Evolutionary conservation across 2,797 vertebrate species (phyloP), one percentile per base, ranked within the genome.

Genomic region (Parauchenoglanis punctatus): DNA sequence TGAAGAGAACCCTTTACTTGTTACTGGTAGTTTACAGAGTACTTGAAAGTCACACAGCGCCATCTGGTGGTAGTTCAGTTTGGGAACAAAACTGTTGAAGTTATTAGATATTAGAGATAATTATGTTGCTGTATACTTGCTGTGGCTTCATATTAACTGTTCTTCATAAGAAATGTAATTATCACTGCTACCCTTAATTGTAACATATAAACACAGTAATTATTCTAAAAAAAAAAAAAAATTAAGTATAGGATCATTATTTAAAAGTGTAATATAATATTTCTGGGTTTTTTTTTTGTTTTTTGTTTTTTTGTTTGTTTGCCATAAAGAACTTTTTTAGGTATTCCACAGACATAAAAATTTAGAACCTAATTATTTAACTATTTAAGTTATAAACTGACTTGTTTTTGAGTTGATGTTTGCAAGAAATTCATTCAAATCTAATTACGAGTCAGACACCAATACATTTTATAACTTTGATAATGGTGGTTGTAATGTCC

Each of bases 21-120:
- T 81, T 46, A n/a, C 56, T 65, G 25, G 44, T 65, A 4, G 58
- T 61, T 25, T 0, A 56, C 28, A 15, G 25, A 54, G 17, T 59
- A 40, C 10, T 49, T 82, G 7, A 49, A 49, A 35, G 80, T 83
- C 44, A 56, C n/a, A 63, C 11, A 70, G 83, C 86, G 44, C 83
- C 83, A 61, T 65, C 86, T 89, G 61, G 73, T 80, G 86, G 85
- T 28, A 5, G 25, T 82, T 44, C 35, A 44, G 20, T 25, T 44
- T 44, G 11, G 4, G 13, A 82, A 2, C 6, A 65, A 65, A 63
- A 13, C 15, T 35, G 7, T 31, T 31, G 2, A 75, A 77, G n/a
- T 75, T 5, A 77, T 54, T 31, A 1, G 15, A 77, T 77, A 17
- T 77, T n/a, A 28, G 13, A 28, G n/a, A 54, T 77, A 28, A 76